Conservation (phyloP, 2,797 vertebrate species). For the Bradypodion pumilum region DNA sequence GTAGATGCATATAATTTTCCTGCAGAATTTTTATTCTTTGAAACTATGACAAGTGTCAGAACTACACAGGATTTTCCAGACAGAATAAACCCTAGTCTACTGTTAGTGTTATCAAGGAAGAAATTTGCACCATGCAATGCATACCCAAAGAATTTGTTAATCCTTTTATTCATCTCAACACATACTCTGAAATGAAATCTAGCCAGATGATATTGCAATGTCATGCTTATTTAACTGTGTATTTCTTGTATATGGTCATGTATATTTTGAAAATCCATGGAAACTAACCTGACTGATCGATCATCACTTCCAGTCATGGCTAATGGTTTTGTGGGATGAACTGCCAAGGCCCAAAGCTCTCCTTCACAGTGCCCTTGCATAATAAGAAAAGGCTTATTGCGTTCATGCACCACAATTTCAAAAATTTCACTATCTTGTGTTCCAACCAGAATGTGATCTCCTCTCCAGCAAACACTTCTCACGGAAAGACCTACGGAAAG, state of each 20-base stretch:
- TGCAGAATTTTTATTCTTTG: not conserved
- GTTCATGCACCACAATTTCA: slow-evolving; percentile 97
- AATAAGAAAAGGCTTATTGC: slow-evolving; percentile 97
- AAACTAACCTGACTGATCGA: slow-evolving; percentile 90
- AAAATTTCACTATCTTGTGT: slow-evolving; percentile 99
- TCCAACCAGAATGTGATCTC: slow-evolving; percentile 96
- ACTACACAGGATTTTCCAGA: not conserved
- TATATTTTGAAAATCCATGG: not conserved
- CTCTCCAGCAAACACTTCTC: slow-evolving; percentile 97
- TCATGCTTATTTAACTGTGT: not conserved
- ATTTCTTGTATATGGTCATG: not conserved
- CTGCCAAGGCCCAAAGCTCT: slow-evolving; percentile 96
- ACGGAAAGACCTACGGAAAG: slow-evolving; percentile 89
- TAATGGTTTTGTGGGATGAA: slow-evolving; percentile 95
- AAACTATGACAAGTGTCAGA: not conserved
- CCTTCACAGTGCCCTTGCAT: slow-evolving; percentile 99
- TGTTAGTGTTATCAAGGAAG: not conserved
- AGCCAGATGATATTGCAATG: not conserved
- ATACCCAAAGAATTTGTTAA: not conserved
- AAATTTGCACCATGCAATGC: not conserved
- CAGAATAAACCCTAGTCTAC: not conserved
- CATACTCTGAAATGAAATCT: not conserved
- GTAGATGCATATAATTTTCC: too few species aligned
- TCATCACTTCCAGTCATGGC: slow-evolving; percentile 98
- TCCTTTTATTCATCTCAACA: not conserved